phyloP scores from a whole-genome alignment of 92 coral and sea anemone species.

The Galaxea fascicularis region DNA sequence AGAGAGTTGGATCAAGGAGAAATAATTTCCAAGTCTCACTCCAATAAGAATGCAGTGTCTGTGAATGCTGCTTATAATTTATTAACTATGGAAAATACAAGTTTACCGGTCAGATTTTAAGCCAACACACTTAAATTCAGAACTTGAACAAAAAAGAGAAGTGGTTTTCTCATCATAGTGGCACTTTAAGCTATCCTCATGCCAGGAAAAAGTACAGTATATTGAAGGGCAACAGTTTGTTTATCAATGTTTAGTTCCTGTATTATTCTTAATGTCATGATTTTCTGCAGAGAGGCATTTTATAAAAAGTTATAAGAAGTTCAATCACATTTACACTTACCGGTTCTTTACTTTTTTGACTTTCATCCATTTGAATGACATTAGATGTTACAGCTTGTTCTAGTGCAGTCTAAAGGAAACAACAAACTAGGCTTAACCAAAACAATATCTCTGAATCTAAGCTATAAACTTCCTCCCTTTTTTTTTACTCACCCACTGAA shows the following conservation, averaged over 20 bases:
- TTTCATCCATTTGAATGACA: too few relatives aligned
- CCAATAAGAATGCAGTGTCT: constrained; percentile 12
- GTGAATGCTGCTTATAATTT: too few relatives aligned
- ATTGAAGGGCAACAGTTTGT: too few relatives aligned
- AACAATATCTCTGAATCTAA: constrained; percentile 9
- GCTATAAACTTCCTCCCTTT: constrained; percentile 4
- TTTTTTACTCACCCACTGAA: constrained; percentile 9
- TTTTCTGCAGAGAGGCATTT: neutral
- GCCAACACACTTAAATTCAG: neutral
- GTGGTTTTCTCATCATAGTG: neutral
- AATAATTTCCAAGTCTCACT: neutral
- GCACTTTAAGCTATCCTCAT: neutral
- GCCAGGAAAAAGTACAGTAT: too few relatives aligned
- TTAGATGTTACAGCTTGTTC: too few relatives aligned
- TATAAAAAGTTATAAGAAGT: neutral
- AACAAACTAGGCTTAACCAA: too few relatives aligned
- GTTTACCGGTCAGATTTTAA: too few relatives aligned
- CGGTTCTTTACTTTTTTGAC: constrained; percentile 24
- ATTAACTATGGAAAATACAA: too few relatives aligned
- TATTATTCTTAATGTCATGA: too few relatives aligned
- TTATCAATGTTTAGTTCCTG: too few relatives aligned
- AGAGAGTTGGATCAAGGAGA: constrained; percentile 14
- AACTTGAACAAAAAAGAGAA: neutral
- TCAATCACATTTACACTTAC: constrained; percentile 13
- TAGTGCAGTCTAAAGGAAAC: too few relatives aligned